phyloP scores from a whole-genome alignment of 2,888 invertebrate species.

The Adineta ricciae region DNA sequence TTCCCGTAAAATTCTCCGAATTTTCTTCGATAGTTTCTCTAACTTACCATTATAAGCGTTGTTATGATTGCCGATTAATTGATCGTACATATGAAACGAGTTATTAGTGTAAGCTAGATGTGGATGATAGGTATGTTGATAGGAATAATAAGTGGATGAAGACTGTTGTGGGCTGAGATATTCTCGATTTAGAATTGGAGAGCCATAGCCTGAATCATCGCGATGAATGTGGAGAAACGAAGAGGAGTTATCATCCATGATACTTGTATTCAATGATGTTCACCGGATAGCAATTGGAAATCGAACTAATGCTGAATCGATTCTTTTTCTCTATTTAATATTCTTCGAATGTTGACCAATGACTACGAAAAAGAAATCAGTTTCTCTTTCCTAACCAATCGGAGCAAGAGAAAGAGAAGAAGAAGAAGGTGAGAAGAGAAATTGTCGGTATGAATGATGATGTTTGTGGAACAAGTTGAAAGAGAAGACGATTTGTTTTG shows the following conservation, averaged over 20 bases:
- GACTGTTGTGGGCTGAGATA: not conserved
- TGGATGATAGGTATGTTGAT: not conserved
- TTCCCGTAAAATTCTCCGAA: not conserved
- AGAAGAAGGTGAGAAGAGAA: not conserved
- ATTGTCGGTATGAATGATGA: not conserved
- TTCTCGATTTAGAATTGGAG: not conserved
- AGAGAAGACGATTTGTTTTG: not conserved
- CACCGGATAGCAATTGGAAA: not conserved
- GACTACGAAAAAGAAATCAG: not conserved
- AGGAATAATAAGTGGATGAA: not conserved
- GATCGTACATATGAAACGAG: not conserved
- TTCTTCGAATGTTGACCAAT: not conserved
- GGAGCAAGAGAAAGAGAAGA: not conserved
- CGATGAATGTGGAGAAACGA: not conserved
- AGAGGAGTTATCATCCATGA: not conserved
- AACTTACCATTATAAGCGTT: not conserved
- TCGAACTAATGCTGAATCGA: not conserved
- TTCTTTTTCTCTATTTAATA: not conserved
- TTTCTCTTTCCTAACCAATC: not conserved
- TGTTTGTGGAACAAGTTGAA: constrained; percentile 5
- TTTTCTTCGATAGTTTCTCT: no score
- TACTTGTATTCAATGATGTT: not conserved
- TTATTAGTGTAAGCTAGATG: not conserved
- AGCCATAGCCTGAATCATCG: not conserved
- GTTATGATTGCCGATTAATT: not conserved